Base-by-base conservation (phyloP, 2,888 invertebrate species). In the Epistrophe grossulariae region DNA sequence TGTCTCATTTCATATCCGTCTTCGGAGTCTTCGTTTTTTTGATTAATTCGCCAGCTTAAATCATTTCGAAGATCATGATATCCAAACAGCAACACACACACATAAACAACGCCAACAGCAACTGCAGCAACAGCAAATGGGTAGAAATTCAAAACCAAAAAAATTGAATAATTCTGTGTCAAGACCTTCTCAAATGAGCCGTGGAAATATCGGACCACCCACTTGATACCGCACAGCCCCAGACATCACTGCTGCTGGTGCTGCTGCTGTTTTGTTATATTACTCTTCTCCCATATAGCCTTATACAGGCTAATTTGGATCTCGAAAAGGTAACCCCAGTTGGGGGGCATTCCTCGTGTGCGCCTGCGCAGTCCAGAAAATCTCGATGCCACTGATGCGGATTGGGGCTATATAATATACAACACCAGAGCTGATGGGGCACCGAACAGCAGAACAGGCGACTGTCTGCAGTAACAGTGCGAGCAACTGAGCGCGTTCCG, bases 161-260 rank as follows among this genome's bases (percentile, higher is more conserved):
- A 84, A 85, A 82, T 85, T 83, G 79, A 83, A 87, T 87, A 87
- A 83, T 87, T 83, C 76, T 83, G 83, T 83, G 87, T 87, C 87
- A 87, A 87, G 87, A 83, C 83, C 83, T 83, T 68, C 83, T 83
- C 87, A 87, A 87, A 87, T 87, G 87, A 87, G 87, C 76, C 87
- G 87, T 87, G 87, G 87, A 87, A 87, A 83, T 87, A 83, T 87
- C 83, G 83, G 87, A 87, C 87, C 87, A 87, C 87, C 87, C 87
- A 87, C 87, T 87, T 76, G 83, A 87, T 76, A 72, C 72, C 76
- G 79, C 87, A 66, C 62, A 64, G 62, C 48, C 31, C 48, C 48
- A 45, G 79, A 79, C 82, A 79, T 66, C 82, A 76, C 45, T 82
- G 79, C 70, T 85, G 82, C 78, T 82, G 85, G 4, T 52, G 35